Evolutionary conservation across 2,888 invertebrate species (phyloP), one percentile per base, ranked within the genome.

Genomic region (Ligdia adustata): DNA sequence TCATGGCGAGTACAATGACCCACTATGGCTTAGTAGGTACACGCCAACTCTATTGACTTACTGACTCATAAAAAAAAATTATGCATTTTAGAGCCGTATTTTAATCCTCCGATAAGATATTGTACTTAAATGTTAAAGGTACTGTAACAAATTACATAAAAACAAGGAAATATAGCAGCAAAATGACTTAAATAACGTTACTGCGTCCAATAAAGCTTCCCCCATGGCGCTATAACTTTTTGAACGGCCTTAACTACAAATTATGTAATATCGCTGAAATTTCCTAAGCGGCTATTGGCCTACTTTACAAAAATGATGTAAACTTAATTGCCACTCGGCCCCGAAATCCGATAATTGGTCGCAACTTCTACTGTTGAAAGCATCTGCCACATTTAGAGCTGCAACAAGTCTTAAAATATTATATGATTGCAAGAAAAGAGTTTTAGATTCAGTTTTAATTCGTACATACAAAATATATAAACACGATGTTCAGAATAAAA

Each of bases 291-390:
- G 29, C 48, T 37, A 45, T 45, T 48, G 48, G 37, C 52, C 48
- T 45, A 47, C 44, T 48, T 52, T 16, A 37, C 53, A 51, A 57
- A 54, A 57, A 57, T 47, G 42, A 40, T 45, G 42, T 49, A 38
- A 48, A 55, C 49, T 64, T 67, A 69, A 70, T 69, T 69, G 60
- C 52, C 41, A 42, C 46, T 48, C 53, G 59, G 59, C 53, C 52
- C 52, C 41, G 31, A 60, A 69, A 60, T 64, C 51, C 60, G 62
- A 66, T 72, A 74, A 78, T 72, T 69, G 66, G 66, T 57, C 59
- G 63, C 63, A 78, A 78, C 66, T 79, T 79, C 37, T 62, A 71
- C 77, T 65, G 72, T 79, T 75, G 57, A 56, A 50, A 72, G 64
- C 75, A 72, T 73, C 78, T 73, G 75, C 64, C 61, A 51, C 62